phyloP scores from a whole-genome alignment of 2,797 vertebrate genomes.

The Tenualosa thibaudeaui region DNA sequence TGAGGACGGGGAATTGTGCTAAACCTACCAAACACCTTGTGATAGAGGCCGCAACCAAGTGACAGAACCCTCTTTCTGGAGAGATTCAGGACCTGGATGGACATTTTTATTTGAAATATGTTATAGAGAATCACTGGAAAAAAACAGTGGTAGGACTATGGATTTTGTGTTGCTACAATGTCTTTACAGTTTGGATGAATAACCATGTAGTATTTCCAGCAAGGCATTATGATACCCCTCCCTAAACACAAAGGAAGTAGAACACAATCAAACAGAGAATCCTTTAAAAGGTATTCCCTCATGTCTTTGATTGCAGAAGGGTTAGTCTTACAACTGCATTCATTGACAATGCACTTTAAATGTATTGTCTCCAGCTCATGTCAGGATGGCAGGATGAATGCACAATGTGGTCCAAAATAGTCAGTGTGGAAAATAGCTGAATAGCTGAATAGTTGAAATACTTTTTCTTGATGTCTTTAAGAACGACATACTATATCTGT shows the following conservation, averaged over 20 bases:
- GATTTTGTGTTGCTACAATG: constrained; percentile 6
- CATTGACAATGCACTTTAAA: constrained; percentile 78
- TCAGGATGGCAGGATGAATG: constrained; percentile 54
- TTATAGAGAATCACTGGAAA: background rate
- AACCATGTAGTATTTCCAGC: background rate
- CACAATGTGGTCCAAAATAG: constrained; percentile 62
- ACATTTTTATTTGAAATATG: background rate
- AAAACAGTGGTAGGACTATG: background rate
- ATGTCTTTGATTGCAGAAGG: constrained; percentile 68
- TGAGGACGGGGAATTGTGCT: background rate
- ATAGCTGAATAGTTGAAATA: background rate
- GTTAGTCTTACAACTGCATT: constrained; percentile 65
- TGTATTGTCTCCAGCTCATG: constrained; percentile 56
- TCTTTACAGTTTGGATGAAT: background rate
- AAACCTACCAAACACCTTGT: background rate
- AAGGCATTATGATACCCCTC: background rate
- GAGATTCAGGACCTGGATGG: background rate
- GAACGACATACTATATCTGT: no score
- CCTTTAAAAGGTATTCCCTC: constrained; percentile 64
- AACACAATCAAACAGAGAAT: constrained; percentile 56
- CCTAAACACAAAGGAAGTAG: constrained; percentile 29
- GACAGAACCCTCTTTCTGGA: background rate
- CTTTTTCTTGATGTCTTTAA: background rate
- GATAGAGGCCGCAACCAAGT: background rate
- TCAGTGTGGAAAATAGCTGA: background rate